Conservation (phyloP, 2,888 invertebrate species). For the Beris chalybata region DNA sequence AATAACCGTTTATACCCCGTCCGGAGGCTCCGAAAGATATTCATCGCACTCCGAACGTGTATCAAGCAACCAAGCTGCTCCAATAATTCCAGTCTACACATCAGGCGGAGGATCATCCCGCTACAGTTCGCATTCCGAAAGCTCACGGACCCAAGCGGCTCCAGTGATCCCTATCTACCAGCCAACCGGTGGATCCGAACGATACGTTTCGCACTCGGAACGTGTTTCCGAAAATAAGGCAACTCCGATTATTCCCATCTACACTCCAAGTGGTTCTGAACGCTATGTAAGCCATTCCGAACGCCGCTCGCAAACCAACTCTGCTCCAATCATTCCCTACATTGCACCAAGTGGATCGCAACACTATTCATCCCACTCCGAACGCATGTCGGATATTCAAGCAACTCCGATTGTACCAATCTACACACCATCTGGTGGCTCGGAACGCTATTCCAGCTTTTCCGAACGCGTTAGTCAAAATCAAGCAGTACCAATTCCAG, state of each 20-base stretch:
- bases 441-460: constrained; percentile 32
- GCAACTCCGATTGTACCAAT: constrained; percentile 29
- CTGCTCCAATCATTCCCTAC: constrained; percentile 18
- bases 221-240: constrained; percentile 34
- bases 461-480: constrained; percentile 40
- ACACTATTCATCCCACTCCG: constrained; percentile 31
- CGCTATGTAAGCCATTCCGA: constrained; percentile 32
- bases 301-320: constrained; percentile 28
- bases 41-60: constrained; percentile 35
- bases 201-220: constrained; percentile 33
- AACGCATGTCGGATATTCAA: constrained; percentile 36
- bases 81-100: constrained; percentile 33
- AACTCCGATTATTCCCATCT: constrained; percentile 27
- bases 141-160: constrained; percentile 30
- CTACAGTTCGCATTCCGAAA: constrained; percentile 30
- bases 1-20: constrained; percentile 19
- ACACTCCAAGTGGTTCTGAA: constrained; percentile 27
- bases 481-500: constrained; percentile 42
- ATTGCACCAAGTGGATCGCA: constrained; percentile 27
- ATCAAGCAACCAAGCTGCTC: constrained; percentile 26
- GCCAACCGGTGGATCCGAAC: constrained; percentile 25
- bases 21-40: constrained; percentile 21
- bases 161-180: constrained; percentile 26
- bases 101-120: constrained; percentile 18
- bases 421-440: constrained; percentile 19